Evolutionary conservation across 2,113 vertebrate species (phyloP), one percentile per base, ranked within the genome.

Genomic region (Daubentonia madagascariensis): DNA sequence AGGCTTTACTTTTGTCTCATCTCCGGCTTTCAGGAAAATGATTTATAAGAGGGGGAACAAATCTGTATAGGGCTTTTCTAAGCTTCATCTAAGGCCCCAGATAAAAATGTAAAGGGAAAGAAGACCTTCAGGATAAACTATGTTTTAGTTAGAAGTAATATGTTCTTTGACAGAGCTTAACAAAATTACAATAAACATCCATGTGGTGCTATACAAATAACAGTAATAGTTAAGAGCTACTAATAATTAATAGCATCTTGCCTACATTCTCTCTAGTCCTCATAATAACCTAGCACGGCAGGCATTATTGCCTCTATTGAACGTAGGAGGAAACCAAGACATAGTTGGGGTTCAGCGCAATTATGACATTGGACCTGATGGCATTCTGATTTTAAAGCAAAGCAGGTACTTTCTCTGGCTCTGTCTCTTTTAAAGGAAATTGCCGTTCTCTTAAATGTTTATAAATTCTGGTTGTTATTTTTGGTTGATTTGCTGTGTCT

Each of bases 91-190:
- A 54, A 78, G 59, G 59, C 6, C 23, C 17, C 40, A 32, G 57
- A 23, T 88, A 30, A 85, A 93, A 94, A 30, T 45, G 23, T 40
- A 32, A 59, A 79, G 73, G 43, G 40, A 86, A 93, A 83, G 30
- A 86, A 87, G 72, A 54, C 59, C 6, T 59, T 83, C 45, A 75
- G 61, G 35, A 83, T 73, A 18, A 89, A 87, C 20, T 93, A 8
- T 81, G 16, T 86, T 96, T 91, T 84, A 45, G 65, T 94, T 76
- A 94, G 85, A 94, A 92, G 45, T 83, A 52, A 50, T 68, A 22
- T 57, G 73, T 20, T 91, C 30, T 65, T 91, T 73, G 37, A 45
- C 12, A 22, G 28, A 88, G 22, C 50, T 52, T 16, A 76, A 40
- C 14, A 92, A 32, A 91, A 78, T 45, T 67, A 2, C 18, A 80